Evolutionary conservation across 2,888 invertebrate genomes (phyloP).

Genomic region (Melitaea athalia): DNA sequence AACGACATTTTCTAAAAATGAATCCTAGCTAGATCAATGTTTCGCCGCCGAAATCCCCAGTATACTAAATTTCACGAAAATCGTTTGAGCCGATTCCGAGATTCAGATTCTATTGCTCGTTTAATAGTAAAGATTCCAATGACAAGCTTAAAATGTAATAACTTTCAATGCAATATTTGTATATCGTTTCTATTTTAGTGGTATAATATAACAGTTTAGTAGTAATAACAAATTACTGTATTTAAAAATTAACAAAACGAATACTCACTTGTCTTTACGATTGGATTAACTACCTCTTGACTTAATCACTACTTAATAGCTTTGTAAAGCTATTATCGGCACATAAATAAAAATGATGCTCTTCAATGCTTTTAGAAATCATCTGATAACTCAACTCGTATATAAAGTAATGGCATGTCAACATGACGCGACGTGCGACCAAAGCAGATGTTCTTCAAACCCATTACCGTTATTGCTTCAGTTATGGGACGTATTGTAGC

Average conservation of each 20-base stretch:
- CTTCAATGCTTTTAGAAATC: background rate
- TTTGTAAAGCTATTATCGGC: background rate
- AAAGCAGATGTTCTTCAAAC: constrained; percentile 60
- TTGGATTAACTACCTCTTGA: background rate
- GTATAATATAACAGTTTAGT: background rate
- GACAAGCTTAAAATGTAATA: no score
- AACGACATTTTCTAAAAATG: no score
- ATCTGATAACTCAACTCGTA: constrained; percentile 3
- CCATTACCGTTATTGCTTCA: constrained; percentile 64
- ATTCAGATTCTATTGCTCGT: no score
- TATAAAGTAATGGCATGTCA: constrained; percentile 12
- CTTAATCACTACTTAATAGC: background rate
- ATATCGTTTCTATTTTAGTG: background rate
- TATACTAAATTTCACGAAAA: no score
- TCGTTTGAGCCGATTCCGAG: no score
- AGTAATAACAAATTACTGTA: background rate
- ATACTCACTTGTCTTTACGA: background rate
- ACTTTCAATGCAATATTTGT: no score
- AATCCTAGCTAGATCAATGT: no score
- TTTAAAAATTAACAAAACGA: background rate
- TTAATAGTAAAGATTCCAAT: no score
- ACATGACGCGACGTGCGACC: constrained; percentile 46
- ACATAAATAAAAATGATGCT: background rate
- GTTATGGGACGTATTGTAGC: constrained; percentile 40
- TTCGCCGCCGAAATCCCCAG: no score